Percentiles rank a stretch among this genome's conserved stretches.
phyloP scores from a whole-genome alignment of 2,888 invertebrate species.

The Metopia argyrocephala region DNA sequence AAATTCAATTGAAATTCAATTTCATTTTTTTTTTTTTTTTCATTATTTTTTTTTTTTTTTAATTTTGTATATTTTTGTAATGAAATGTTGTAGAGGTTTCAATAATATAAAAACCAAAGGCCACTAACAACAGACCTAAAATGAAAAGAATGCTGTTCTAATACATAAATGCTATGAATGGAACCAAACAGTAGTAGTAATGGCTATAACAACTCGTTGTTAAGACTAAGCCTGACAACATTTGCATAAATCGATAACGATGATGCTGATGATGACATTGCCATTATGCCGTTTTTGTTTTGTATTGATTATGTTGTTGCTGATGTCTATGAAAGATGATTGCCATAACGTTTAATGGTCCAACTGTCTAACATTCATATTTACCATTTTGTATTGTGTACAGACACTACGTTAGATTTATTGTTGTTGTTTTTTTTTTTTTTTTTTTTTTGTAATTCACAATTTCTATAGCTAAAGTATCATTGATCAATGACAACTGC shows the following conservation, averaged over 20 bases:
- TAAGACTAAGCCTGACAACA: neutral
- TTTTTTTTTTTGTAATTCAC: neutral
- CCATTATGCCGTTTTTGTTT: neutral
- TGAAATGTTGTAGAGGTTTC: conserved; percentile 25
- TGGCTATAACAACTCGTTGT: neutral
- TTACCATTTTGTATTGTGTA: neutral
- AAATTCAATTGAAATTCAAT: conserved; percentile 67
- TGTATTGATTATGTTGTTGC: conserved; percentile 8
- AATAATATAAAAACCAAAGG: conserved; percentile 9
- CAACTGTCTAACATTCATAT: conserved; percentile 4
- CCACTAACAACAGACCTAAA: neutral
- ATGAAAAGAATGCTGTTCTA: neutral
- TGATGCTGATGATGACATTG: conserved; percentile 28
- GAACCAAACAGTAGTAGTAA: neutral
- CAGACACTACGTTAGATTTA: neutral
- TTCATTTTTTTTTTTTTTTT: conserved; percentile 5
- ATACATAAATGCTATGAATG: neutral
- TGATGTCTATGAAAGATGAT: conserved; percentile 53
- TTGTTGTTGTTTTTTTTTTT: conserved; percentile 2
- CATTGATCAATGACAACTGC: conserved; percentile 64
- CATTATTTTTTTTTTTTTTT: too few species aligned
- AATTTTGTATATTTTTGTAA: conserved; percentile 38
- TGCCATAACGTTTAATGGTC: conserved; percentile 43
- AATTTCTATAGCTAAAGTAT: conserved; percentile 52
- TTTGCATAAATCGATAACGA: neutral